These are phyloP conservation scores for Muntiacus reevesi DNA, from an alignment of 2,113 vertebrate genomes.

Conservation along the genomic window DNA sequence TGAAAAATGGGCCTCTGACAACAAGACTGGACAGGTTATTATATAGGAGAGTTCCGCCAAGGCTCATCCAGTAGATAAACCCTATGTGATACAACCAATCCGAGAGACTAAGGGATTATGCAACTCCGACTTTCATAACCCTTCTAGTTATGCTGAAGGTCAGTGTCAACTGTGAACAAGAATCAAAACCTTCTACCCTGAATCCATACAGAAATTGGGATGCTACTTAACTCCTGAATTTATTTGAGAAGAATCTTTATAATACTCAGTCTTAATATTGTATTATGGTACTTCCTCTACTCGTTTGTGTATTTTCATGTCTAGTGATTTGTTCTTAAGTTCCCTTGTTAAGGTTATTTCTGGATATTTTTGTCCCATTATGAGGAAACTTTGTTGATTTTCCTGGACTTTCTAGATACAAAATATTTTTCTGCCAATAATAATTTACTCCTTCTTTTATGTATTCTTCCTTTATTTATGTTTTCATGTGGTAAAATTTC, in stretches of 20 bases:
- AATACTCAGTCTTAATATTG: background rate
- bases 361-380: background rate
- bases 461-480: background rate
- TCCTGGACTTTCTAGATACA: background rate
- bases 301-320: background rate
- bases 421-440: background rate
- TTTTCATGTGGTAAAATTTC: background rate
- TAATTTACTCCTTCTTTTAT: background rate
- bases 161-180: background rate
- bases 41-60: background rate
- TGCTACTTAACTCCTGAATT: background rate
- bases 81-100: background rate
- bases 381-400: background rate
- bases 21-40: background rate
- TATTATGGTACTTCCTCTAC: background rate
- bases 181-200: background rate
- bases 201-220: background rate
- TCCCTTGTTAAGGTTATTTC: background rate
- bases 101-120: background rate
- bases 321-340: background rate
- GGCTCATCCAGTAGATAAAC: background rate
- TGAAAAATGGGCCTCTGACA: background rate
- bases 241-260: background rate
- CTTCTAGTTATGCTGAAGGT: background rate
- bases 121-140: background rate